Conservation (phyloP, 1,140 invertebrate species). For the Idris sp. region DNA sequence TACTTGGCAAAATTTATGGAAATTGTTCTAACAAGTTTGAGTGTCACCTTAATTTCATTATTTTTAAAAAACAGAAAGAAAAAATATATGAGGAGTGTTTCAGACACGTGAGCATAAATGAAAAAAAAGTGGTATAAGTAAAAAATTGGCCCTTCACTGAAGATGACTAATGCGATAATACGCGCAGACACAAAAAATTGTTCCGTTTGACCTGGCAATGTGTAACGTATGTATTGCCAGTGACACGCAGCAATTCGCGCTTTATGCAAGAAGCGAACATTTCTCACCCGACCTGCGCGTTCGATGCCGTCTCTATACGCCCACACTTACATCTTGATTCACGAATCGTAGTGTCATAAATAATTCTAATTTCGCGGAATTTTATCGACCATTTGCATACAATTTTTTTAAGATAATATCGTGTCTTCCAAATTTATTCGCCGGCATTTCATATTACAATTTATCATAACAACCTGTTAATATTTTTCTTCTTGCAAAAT, state of each 20-base stretch:
- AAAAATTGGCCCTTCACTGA: slow-evolving; percentile 21
- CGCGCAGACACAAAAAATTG: slow-evolving; percentile 14
- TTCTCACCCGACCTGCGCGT: slow-evolving; percentile 54
- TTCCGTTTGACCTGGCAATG: slow-evolving; percentile 28
- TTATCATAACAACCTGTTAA: no score
- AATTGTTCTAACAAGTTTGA: slow-evolving; percentile 23
- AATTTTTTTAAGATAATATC: slow-evolving; percentile 59
- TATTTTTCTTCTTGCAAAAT: no score
- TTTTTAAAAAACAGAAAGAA: no score
- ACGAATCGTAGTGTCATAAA: slow-evolving; percentile 65
- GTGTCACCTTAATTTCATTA: background rate
- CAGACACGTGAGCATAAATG: background rate
- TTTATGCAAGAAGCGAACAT: slow-evolving; percentile 60
- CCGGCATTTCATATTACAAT: slow-evolving; percentile 30
- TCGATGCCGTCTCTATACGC: slow-evolving; percentile 54
- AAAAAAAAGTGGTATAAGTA: background rate
- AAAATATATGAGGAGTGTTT: background rate
- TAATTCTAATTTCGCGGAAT: slow-evolving; percentile 67
- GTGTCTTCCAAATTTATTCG: slow-evolving; percentile 38
- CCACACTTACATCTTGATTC: slow-evolving; percentile 71
- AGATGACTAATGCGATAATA: slow-evolving; percentile 35
- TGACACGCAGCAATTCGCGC: slow-evolving; percentile 64
- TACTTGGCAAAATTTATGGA: slow-evolving; percentile 20
- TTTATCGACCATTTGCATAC: slow-evolving; percentile 62
- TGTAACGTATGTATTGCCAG: slow-evolving; percentile 40